Base-by-base conservation (phyloP, 2,888 invertebrate genomes). In the Macrophya annulata region DNA sequence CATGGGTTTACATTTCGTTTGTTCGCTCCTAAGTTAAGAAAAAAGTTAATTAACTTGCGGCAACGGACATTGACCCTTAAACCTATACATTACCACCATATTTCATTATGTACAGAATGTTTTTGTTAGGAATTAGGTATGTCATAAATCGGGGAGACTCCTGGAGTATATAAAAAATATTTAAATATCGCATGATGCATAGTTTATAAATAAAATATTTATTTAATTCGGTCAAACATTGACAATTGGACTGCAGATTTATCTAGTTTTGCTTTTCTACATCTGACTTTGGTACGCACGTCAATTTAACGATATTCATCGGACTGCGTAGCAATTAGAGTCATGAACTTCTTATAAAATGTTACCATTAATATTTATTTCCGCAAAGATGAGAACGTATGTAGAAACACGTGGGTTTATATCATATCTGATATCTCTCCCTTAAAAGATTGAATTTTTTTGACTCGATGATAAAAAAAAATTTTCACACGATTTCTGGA, bases 1-100 rank as follows among this genome's bases (percentile, higher is more conserved):
- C 84, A 88, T 74, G 85, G 87, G 87, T 68, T 86, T 85, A 85
- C 85, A 79, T 87, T 88, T 87, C 87, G 84, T 84, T 86, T 86
- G 85, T 85, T 77, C 84, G 55, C 40, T 37, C 31, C 31, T 65
- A 48, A 68, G 17, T 68, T 31, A 25, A 15, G 62, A 59, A 86
- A 85, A 72, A 84, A 84, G 82, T 85, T 83, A 87, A 89, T 86
- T 87, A 87, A 85, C 45, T 48, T 71, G 43, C 55, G 21, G 21
- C 45, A 45, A n/a, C 48, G 48, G 72, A n/a, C 76, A 84, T 51
- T 40, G 62, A 43, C 81, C 43, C 51, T 65, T 21, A 12, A 62
- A 25, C 62, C n/a, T n/a, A 43, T 62, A 65, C n/a, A 79, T 43
- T 25, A 17, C 17, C 59, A 40, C 43, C 37, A 68, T 37, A 31